Evolutionary conservation across 1,140 invertebrate species (phyloP).

Genomic region (Musca vetustissima): DNA sequence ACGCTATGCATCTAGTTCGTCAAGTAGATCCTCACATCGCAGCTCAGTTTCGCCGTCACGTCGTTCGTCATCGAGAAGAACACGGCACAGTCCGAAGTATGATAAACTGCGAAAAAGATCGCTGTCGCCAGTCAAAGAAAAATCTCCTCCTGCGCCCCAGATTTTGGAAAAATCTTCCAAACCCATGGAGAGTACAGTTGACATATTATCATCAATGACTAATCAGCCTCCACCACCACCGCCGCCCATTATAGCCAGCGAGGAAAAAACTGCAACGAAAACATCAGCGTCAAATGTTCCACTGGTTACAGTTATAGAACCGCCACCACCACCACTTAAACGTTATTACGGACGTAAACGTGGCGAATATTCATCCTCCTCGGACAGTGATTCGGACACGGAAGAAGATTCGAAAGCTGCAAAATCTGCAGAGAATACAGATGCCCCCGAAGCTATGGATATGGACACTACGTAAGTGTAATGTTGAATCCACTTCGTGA

Average conservation of each 20-base stretch:
- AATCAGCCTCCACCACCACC: conserved; percentile 7
- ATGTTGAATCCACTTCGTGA: conserved; percentile 37
- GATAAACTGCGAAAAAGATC: no score
- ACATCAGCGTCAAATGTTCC: background rate
- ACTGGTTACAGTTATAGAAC: conserved; percentile 16
- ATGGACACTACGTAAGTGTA: conserved; percentile 55
- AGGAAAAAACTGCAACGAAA: background rate
- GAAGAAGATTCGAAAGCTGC: conserved; percentile 32
- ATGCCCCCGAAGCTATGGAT: conserved; percentile 46
- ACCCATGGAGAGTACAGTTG: conserved; percentile 3
- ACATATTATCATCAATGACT: no score
- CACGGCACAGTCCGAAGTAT: background rate
- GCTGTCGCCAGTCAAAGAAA: background rate
- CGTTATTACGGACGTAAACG: conserved; percentile 71
- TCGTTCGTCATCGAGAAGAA: background rate
- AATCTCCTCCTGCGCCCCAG: conserved; percentile 7
- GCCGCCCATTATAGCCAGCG: background rate
- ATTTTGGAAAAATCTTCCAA: background rate
- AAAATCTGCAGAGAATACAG: conserved; percentile 38
- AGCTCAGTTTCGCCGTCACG: conserved; percentile 3
- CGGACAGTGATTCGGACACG: conserved; percentile 37
- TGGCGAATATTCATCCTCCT: conserved; percentile 56
- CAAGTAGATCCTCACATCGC: background rate
- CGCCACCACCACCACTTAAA: conserved; percentile 53
- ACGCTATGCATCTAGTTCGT: conserved; percentile 29